These are phyloP conservation scores for Papilio polytes DNA, from an alignment of 1,140 invertebrate species.

Conservation along the genomic window DNA sequence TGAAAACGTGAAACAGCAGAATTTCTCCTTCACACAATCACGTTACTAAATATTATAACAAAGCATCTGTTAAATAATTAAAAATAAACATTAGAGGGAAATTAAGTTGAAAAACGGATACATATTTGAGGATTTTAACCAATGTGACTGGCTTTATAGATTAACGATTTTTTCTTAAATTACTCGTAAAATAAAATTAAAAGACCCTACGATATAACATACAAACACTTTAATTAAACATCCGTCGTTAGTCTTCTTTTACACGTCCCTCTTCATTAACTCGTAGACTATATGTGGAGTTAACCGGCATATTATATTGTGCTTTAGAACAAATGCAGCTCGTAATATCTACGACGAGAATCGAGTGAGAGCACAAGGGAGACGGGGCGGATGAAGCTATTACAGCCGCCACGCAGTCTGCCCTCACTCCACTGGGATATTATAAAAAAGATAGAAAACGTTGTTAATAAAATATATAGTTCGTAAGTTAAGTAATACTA, in stretches of 20 bases:
- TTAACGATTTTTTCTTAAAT: no score
- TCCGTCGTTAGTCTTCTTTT: background rate
- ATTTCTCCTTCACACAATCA: constrained; percentile 2
- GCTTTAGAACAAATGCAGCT: background rate
- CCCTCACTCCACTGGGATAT: background rate
- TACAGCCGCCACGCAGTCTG: constrained; percentile 6
- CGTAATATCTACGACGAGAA: background rate
- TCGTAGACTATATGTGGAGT: background rate
- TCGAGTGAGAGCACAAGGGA: constrained; percentile 1
- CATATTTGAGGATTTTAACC: background rate
- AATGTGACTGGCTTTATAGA: no score
- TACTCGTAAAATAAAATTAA: background rate
- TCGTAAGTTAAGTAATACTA: no score
- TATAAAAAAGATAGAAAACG: background rate
- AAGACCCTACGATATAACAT: background rate
- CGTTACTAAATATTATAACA: background rate
- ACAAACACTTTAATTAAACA: background rate
- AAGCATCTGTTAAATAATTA: background rate
- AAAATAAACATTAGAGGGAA: background rate
- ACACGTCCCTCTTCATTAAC: constrained; percentile 11
- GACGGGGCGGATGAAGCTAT: background rate
- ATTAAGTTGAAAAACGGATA: background rate
- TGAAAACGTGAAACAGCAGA: background rate
- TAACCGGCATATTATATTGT: background rate
- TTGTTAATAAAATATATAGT: no score